These are phyloP conservation scores for Centropyge bicolor DNA, from an alignment of 2,797 vertebrate species.

Conservation along the genomic window DNA sequence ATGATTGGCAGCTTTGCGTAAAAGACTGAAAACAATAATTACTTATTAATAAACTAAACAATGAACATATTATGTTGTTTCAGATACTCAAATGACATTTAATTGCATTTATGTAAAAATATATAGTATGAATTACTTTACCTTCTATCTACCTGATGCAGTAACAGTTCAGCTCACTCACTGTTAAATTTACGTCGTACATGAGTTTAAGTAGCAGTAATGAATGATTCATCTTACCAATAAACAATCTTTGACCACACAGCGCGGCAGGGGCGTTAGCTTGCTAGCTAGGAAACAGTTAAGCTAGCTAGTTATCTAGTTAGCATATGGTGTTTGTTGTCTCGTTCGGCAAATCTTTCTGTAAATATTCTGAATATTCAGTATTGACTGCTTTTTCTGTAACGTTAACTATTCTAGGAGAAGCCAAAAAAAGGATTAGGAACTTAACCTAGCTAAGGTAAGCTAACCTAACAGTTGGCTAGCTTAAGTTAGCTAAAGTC, in stretches of 20 bases:
- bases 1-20: background rate
- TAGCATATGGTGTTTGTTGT: background rate
- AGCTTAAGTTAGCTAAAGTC: background rate
- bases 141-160: background rate
- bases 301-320: background rate
- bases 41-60: background rate
- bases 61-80: background rate
- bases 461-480: constrained; percentile 8
- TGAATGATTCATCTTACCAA: constrained; percentile 1
- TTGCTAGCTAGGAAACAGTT: background rate
- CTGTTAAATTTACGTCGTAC: background rate
- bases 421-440: background rate
- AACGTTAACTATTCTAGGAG: background rate
- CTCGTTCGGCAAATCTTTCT: background rate
- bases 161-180: background rate
- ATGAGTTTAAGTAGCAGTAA: background rate
- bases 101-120: background rate
- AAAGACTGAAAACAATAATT: background rate
- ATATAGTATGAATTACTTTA: background rate
- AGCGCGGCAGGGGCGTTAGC: background rate
- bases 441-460: constrained; percentile 7
- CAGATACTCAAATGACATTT: background rate
- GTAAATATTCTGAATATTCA: background rate
- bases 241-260: constrained; percentile 29
- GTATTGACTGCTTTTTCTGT: background rate